These are phyloP conservation scores for Mirounga angustirostris DNA, from an alignment of 2,113 vertebrate genomes.

Conservation along the genomic window DNA sequence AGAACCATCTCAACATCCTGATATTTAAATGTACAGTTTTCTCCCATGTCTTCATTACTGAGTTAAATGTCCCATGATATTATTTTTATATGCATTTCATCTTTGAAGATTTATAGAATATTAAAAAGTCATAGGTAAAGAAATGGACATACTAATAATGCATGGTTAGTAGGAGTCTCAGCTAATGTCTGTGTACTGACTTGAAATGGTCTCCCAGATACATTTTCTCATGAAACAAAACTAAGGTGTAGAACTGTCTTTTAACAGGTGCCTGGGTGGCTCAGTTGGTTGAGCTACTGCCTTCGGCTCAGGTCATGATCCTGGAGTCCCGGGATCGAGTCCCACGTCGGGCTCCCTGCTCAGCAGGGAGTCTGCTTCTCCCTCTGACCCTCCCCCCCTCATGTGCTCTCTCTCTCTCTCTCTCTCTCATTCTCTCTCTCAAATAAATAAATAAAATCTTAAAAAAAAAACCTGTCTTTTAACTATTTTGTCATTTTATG, in stretches of 20 bases:
- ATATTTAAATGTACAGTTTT: background rate
- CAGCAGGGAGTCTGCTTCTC: no score
- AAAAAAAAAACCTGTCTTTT: background rate
- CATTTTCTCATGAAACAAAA: background rate
- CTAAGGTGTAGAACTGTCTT: background rate
- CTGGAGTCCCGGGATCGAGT: no score
- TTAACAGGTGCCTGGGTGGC: background rate
- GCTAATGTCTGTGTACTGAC: background rate
- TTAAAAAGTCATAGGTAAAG: background rate
- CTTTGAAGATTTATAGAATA: background rate
- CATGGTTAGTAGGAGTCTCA: background rate
- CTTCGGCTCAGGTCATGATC: no score
- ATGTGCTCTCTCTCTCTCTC: no score
- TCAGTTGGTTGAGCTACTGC: no score
- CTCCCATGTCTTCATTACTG: background rate
- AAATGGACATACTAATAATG: background rate
- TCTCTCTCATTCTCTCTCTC: no score
- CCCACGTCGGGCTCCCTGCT: no score
- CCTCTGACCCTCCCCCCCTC: no score
- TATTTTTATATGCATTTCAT: background rate
- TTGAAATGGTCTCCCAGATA: background rate
- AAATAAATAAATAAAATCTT: no score
- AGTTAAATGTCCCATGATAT: background rate
- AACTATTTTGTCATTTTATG: background rate
- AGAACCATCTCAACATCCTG: background rate